Evolutionary conservation across 2,797 vertebrate species (phyloP), one percentile per base, ranked within the genome.

Genomic region (Bryconaethiops microstoma): DNA sequence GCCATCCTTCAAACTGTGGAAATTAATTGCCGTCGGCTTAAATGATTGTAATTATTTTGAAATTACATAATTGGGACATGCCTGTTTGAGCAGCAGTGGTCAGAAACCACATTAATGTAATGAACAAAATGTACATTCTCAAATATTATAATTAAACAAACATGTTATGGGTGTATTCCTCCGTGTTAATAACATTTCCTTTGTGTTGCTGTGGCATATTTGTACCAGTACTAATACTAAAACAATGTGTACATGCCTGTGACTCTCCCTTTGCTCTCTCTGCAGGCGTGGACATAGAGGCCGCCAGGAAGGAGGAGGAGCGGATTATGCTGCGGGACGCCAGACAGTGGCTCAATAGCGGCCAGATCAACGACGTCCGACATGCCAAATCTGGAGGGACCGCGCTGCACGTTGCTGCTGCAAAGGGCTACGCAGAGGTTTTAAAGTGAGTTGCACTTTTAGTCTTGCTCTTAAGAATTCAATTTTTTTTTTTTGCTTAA

Each of bases 381-480:
- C 97, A 99, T 71, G 88, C 95, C 67, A 99, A 99, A 85, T 99
- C 98, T 1, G 98, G 98, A 69, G 98, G 98, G 16, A 99, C 97
- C 50, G 98, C 98, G 0, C 96, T 99, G 81, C 98, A 99, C 0
- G 98, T 99, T 17, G 97, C 98, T 42, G 98, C 97, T 21, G 98
- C 98, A 2, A 99, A 99, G 91, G 97, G 97, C 85, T 99, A 99
- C 87, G 93, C 96, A 0, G 98, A 99, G 93, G 98, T 99, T 94
- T 97, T 99, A 97, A 99, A 99, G 98, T 99, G 94, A 95, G 97
- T 86, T 25, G 4, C 7, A 1, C n/a, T 55, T 55, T 55, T 55
- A n/a, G 54, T 5, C 54, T 1, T n/a, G 54, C 13, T 55, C n/a
- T 17, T 55, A 55, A 7, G 42, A 10, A 7, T 42, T 4, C 8